Evolutionary conservation across 37 sponge, comb jelly and placozoan genomes (phyloP).

Genomic region (Halichondria panicea): DNA sequence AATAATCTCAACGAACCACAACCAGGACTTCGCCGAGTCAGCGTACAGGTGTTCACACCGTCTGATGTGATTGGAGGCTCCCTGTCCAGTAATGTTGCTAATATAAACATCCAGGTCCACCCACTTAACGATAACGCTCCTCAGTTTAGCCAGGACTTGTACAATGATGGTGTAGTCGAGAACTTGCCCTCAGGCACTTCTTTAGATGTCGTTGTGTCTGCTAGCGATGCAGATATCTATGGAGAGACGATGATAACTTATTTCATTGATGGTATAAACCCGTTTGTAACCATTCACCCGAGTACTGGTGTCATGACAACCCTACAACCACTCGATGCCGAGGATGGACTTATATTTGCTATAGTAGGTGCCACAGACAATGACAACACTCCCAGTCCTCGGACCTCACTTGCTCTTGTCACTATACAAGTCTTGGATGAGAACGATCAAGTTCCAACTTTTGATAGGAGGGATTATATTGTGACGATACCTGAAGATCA

Average conservation of each 20-base stretch:
- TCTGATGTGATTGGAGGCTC: background rate
- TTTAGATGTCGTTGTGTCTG: conserved; percentile 30
- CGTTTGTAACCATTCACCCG: conserved; percentile 22
- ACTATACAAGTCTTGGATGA: conserved; percentile 38
- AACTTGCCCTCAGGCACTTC: conserved; percentile 14
- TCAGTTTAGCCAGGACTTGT: conserved; percentile 18
- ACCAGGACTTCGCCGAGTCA: conserved; percentile 15
- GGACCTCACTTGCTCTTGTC: conserved; percentile 4
- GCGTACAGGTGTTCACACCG: conserved; percentile 30
- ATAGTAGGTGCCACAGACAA: conserved; percentile 48
- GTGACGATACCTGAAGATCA: conserved; percentile 30
- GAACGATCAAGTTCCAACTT: conserved; percentile 72
- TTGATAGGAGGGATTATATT: conserved; percentile 2
- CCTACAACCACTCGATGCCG: conserved; percentile 25
- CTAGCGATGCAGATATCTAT: conserved; percentile 50
- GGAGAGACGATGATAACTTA: conserved; percentile 31
- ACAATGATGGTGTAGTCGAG: conserved; percentile 21
- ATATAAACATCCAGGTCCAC: conserved; percentile 13
- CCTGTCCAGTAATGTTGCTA: conserved; percentile 27
- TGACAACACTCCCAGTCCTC: conserved; percentile 10
- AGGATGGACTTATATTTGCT: background rate
- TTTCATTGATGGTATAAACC: background rate
- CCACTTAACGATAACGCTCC: conserved; percentile 56
- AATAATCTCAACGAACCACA: conserved; percentile 35
- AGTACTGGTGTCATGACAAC: conserved; percentile 31